Evolutionary conservation across 2,888 invertebrate genomes (phyloP), one percentile per base, ranked within the genome.

Genomic region (Ornithoptera alexandrae): DNA sequence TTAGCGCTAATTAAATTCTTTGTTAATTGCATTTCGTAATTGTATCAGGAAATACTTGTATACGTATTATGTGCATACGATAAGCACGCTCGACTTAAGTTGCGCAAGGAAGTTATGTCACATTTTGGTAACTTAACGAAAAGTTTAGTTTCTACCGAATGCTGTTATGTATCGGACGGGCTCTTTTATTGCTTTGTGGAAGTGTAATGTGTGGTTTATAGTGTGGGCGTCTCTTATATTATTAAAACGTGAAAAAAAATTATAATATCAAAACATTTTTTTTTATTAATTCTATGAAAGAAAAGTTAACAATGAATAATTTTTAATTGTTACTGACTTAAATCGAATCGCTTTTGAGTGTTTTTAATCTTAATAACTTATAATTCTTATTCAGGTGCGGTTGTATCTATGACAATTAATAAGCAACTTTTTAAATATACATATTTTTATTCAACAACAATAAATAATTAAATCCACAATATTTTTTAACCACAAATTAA

Each of bases 21-120:
- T 50, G 50, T 66, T 66, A 53, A 60, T 66, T 66, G 24, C 24
- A 18, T 66, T 66, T 66, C 66, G 66, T 53, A 66, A 66, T 66
- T 36, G 46, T 66, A 66, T 68, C 53, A 70, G 70, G 70, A 70
- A 70, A 63, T 66, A 59, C 53, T 56, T 63, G 22, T 58, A 59
- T 53, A 36, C 15, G 24, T 68, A 64, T 70, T 70, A 70, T 61
- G 63, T 59, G 53, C 24, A 53, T 39, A 70, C 59, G 56, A 70
- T 70, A 66, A 66, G 70, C 70, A 63, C 53, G 70, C 70, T 67
- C 62, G 59, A 36, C 50, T 70, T 62, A 30, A 58, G 66, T 70
- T 70, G 63, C 70, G 70, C 62, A 70, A 70, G 62, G 36, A 20
- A 15, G 46, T 66, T 70, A 70, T 70, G 63, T 67, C 66, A 67